Base-by-base conservation (phyloP, 2,113 vertebrate genomes). In the Xyrauchen texanus region DNA sequence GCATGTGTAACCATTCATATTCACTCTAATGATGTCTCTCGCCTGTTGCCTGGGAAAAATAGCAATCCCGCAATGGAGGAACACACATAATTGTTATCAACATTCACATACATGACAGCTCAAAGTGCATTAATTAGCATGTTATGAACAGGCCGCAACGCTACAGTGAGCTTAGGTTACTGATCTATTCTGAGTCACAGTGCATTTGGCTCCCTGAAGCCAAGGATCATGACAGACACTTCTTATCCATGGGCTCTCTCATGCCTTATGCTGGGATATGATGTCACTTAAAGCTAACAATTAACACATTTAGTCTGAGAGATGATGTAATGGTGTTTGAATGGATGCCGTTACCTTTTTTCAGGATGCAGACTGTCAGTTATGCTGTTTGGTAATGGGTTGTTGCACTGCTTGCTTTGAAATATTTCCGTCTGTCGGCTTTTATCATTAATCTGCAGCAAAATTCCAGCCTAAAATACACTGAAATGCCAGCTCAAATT, bases 191-290 rank as follows among this genome's bases (percentile, higher is more conserved):
- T 42, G 73, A 83, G 79, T 84, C 88, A 86, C 74, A 81, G 65
- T 78, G 86, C 55, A 60, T 87, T 86, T 85, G 53, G 83, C 65
- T 68, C 45, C 72, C 44, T 76, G 70, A 34, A 68, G 78, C 70
- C 85, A 15, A 60, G 73, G 61, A 77, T n/a, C 69, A 76, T 90
- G 86, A 90, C 86, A 87, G 86, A 81, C 87, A 88, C 15, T 58
- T 66, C 73, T 80, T 67, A 78, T 77, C 58, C 53, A 34, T 9
- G 6, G 51, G 6, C 61, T 65, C 10, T 55, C 51, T 68, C 15
- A 0, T 45, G 44, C 34, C 16, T 68, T 68, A 78, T 15, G 9
- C n/a, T 0, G 10, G 49, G 70, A 6, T 63, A 21, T 51, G 49
- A 49, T 75, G 47, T 6, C 55, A 42, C 71, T 76, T 72, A n/a